Conservation (phyloP, 1,140 invertebrate genomes). For the Drosophila mauritiana region DNA sequence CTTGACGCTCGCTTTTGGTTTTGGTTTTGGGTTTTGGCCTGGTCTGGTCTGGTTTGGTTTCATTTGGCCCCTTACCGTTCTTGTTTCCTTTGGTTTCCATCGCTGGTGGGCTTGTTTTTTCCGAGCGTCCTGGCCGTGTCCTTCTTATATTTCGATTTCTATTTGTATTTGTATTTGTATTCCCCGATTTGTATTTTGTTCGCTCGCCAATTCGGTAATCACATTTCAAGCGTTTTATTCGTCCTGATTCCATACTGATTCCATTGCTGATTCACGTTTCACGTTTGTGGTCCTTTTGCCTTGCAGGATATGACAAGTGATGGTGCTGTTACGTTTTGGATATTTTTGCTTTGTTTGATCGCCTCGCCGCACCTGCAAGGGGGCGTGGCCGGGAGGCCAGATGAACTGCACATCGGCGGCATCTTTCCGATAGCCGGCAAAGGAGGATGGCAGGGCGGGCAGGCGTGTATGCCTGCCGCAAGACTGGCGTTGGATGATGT, state of each 20-base stretch:
- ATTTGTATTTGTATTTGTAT: slow-evolving; percentile 53
- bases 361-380: slow-evolving; percentile 71
- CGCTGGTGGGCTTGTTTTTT: slow-evolving; percentile 27
- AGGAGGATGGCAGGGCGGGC: slow-evolving; percentile 97
- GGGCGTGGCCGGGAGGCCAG: slow-evolving; percentile 81
- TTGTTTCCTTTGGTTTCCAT: slow-evolving; percentile 21
- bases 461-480: slow-evolving; percentile 97
- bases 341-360: slow-evolving; percentile 84
- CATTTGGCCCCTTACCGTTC: slow-evolving; percentile 17
- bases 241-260: slow-evolving; percentile 2
- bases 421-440: slow-evolving; percentile 98
- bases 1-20: slow-evolving; percentile 57
- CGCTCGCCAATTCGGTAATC: slow-evolving; percentile 64
- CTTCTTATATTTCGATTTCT: slow-evolving; percentile 46
- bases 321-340: slow-evolving; percentile 85
- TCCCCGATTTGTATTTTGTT: slow-evolving; percentile 57
- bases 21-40: slow-evolving; percentile 22
- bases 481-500: slow-evolving; percentile 98
- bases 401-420: slow-evolving; percentile 97
- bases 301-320: slow-evolving; percentile 85
- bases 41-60: slow-evolving; percentile 18
- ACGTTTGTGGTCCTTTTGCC: slow-evolving; percentile 4
- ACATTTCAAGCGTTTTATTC: slow-evolving; percentile 59
- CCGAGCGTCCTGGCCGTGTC: slow-evolving; percentile 3
- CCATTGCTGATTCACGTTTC: not conserved